phyloP scores from a whole-genome alignment of 2,888 invertebrate species.

The Phaedon cochleariae region DNA sequence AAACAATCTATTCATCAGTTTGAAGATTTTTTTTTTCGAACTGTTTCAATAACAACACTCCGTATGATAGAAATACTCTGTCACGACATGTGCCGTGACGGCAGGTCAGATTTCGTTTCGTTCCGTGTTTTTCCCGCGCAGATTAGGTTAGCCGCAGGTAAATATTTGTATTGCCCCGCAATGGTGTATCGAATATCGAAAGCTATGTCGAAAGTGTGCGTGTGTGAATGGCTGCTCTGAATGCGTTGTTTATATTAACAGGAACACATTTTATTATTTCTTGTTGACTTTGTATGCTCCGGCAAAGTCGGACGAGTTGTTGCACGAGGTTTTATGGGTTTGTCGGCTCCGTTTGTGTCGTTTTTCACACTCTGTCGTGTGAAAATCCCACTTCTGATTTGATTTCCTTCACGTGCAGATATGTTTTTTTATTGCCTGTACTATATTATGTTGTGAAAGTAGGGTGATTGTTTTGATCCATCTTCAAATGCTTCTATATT shows the following conservation, averaged over 20 bases:
- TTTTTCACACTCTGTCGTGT: too few relatives aligned
- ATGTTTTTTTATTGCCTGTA: too few relatives aligned
- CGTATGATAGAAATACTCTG: slow-evolving; percentile 8
- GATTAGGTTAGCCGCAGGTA: slow-evolving; percentile 12
- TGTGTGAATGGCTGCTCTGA: not conserved
- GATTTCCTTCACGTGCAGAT: not conserved
- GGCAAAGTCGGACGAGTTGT: not conserved
- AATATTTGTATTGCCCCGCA: slow-evolving; percentile 14
- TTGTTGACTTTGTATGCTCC: not conserved
- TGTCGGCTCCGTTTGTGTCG: too few relatives aligned
- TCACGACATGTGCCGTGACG: slow-evolving; percentile 16
- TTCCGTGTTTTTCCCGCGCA: not conserved
- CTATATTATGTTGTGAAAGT: too few relatives aligned
- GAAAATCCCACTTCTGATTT: not conserved
- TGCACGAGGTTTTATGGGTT: too few relatives aligned
- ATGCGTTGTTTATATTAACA: slow-evolving; percentile 16
- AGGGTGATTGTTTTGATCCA: too few relatives aligned
- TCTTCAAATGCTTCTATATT: too few relatives aligned
- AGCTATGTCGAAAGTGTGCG: not conserved
- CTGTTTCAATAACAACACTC: not conserved
- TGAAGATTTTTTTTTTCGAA: too few relatives aligned
- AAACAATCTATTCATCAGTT: too few relatives aligned
- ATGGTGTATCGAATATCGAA: slow-evolving; percentile 9
- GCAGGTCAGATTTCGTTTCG: not conserved
- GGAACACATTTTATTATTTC: slow-evolving; percentile 9